phyloP scores from a whole-genome alignment of 1,140 invertebrate genomes.

The Tyrophagus putrescentiae region DNA sequence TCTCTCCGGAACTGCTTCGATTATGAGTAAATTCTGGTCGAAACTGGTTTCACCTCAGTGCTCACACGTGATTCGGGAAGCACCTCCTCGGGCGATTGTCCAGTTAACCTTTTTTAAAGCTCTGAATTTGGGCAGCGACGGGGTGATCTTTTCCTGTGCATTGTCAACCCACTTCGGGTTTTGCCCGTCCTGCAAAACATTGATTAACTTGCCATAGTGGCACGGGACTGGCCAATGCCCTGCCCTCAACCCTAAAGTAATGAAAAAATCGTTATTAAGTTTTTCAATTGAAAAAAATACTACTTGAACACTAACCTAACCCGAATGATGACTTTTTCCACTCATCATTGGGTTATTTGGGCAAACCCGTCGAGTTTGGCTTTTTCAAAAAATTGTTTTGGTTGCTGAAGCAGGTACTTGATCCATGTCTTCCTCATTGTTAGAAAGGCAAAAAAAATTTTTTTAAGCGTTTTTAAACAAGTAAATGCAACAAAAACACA shows the following conservation, averaged over 20 bases:
- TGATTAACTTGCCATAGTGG: slow-evolving; percentile 20
- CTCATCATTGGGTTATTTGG: slow-evolving; percentile 34
- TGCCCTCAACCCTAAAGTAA: slow-evolving; percentile 53
- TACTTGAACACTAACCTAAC: too few species aligned
- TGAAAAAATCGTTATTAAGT: too few species aligned
- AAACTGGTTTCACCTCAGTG: slow-evolving; percentile 28
- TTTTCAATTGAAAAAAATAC: too few species aligned
- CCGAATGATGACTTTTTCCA: slow-evolving; percentile 67
- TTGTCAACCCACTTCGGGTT: slow-evolving; percentile 51
- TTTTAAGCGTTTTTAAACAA: too few species aligned
- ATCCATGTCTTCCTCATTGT: too few species aligned
- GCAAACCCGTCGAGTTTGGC: neutral
- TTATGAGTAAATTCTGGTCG: slow-evolving; percentile 57
- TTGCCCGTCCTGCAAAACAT: slow-evolving; percentile 44
- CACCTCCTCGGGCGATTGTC: slow-evolving; percentile 8
- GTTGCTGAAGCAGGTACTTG: too few species aligned
- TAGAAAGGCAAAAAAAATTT: too few species aligned
- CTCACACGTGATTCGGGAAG: neutral
- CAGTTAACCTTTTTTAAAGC: slow-evolving; percentile 35
- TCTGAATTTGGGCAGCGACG: slow-evolving; percentile 54
- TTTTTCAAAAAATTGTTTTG: too few species aligned
- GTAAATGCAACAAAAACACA: too few species aligned
- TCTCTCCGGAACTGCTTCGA: slow-evolving; percentile 77
- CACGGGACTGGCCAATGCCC: slow-evolving; percentile 51
- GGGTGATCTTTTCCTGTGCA: slow-evolving; percentile 48